phyloP scores from a whole-genome alignment of 53 echinoderm and acorn worm genomes.

The Luidia sarsii region DNA sequence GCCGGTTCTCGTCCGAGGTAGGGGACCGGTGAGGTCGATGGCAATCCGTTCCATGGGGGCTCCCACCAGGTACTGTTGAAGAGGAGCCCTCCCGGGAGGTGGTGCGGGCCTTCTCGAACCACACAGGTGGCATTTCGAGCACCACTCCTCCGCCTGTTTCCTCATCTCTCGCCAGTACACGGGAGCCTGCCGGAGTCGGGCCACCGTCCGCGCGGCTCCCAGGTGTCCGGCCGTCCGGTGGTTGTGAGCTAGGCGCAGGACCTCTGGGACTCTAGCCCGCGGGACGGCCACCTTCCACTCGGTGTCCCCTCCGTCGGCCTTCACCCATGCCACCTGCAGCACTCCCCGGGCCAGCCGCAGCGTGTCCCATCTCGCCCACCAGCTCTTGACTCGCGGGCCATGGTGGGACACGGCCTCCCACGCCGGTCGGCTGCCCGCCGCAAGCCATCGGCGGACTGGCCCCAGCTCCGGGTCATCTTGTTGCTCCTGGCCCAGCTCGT shows the following conservation, averaged over 20 bases:
- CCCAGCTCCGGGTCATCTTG: not conserved
- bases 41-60: not conserved
- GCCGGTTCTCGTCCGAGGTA: not conserved
- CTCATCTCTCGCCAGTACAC: not conserved
- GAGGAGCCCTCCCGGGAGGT: too few relatives aligned
- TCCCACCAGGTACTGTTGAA: not conserved
- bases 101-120: not conserved
- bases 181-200: not conserved
- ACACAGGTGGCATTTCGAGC: not conserved
- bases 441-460: not conserved
- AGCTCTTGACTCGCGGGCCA: not conserved
- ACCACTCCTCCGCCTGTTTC: conserved; percentile 2
- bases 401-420: not conserved
- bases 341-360: not conserved
- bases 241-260: not conserved
- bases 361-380: conserved; percentile 1
- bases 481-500: not conserved
- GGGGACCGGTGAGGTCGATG: not conserved
- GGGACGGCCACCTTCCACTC: not conserved
- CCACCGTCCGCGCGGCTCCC: not conserved
- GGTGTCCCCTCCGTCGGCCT: not conserved
- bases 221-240: not conserved
- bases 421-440: not conserved
- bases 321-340: not conserved
- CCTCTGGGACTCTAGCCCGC: not conserved